Base-by-base conservation (phyloP, 1,140 invertebrate species). In the Eriocheir sinensis region DNA sequence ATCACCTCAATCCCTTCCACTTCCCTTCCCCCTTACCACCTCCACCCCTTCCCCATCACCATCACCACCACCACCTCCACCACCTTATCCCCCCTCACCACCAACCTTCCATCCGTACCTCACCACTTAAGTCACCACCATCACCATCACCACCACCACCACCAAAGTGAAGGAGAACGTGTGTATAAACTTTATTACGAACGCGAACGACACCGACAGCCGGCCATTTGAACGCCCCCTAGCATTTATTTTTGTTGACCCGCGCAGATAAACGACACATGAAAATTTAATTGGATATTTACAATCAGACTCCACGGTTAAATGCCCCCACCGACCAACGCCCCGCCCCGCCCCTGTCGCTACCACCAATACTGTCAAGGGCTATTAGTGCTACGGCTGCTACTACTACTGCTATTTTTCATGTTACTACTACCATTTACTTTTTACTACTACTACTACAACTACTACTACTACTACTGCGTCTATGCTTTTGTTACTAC, bases 211-310 rank as follows among this genome's bases (percentile, higher is more conserved):
- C 60, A 72, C 27, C 27, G 12, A 72, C 60, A 72, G 1, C 27
- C 4, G n/a, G 27, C 60, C 8, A n/a, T 72, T 72, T 72, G 60
- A n/a, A 72, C 27, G 1, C 0, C 60, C 0, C 60, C 21, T 21
- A 72, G 8, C n/a, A 72, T n/a, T 9, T 53, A 72, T 72, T 72
- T 72, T 72, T 72, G 60, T 72, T 72, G 27, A 72, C 27, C n/a
- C 60, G 27, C 60, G 6, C 60, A 72, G n/a, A 72, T 72, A 72
- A 72, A 72, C 60, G 60, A 72, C 27, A 72, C 60, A 72, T 72
- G 60, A 72, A 72, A 72, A n/a, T 72, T 72, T 72, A 72, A 72
- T 72, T 72, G 60, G 60, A 72, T 72, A 72, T 72, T 72, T 72
- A 72, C 60, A 72, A 72, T 72, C 60, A n/a, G n/a, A 72, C 60